These are phyloP conservation scores for Hemitrygon akajei DNA, from an alignment of 2,797 vertebrate species.

Conservation along the genomic window DNA sequence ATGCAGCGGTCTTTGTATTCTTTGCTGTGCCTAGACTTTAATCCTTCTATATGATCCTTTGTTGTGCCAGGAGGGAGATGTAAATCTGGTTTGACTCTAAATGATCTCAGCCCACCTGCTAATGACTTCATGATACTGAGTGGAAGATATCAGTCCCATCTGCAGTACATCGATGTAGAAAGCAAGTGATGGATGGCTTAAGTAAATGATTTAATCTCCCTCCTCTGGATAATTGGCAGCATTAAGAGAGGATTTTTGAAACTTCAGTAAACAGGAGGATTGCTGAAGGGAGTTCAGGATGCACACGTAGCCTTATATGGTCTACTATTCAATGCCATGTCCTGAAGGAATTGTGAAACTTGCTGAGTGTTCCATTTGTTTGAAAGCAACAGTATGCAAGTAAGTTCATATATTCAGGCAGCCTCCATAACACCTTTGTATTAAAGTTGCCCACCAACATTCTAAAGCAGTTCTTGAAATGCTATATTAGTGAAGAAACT, in stretches of 20 bases:
- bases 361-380: neutral
- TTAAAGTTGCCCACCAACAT: neutral
- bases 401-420: neutral
- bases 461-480: neutral
- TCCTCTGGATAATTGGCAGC: neutral
- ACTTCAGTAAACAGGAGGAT: neutral
- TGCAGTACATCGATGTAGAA: neutral
- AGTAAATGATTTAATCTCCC: neutral
- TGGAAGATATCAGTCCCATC: neutral
- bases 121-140: neutral
- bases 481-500: neutral
- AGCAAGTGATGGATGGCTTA: neutral
- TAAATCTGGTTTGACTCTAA: neutral
- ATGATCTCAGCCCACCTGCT: neutral
- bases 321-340: neutral
- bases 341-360: neutral
- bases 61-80: neutral
- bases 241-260: neutral
- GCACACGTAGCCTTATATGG: neutral
- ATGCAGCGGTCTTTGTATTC: neutral
- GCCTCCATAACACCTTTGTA: neutral
- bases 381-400: neutral
- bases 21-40: neutral
- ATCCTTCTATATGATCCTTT: neutral
- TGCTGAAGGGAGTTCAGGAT: neutral